Evolutionary conservation across 2,888 invertebrate genomes (phyloP).

Genomic region (Eutolmus rufibarbis): DNA sequence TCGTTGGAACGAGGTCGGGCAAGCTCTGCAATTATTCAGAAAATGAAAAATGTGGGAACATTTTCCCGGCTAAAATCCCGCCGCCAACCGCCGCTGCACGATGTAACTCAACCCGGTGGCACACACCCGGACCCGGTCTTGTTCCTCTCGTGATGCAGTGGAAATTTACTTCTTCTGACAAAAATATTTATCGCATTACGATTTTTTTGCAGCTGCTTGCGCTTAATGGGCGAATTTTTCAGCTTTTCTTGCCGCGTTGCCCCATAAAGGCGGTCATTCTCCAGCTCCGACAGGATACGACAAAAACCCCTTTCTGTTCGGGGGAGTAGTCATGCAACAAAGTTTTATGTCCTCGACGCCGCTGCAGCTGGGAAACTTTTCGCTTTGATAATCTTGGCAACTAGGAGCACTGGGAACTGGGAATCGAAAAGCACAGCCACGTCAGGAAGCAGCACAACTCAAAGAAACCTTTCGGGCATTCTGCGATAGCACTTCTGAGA

Average conservation of each 20-base stretch:
- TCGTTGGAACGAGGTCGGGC: conserved; percentile 12
- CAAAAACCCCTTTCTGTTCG: neutral
- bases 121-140: neutral
- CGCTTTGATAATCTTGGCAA: neutral
- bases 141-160: neutral
- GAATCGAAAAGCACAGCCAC: neutral
- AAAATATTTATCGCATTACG: neutral
- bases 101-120: neutral
- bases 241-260: neutral
- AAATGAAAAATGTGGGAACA: neutral
- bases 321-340: neutral
- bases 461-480: neutral
- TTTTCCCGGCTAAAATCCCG: neutral
- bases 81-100: neutral
- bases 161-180: neutral
- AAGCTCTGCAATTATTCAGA: neutral
- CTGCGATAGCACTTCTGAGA: neutral
- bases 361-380: neutral
- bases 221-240: neutral
- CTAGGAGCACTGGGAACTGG: neutral
- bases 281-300: neutral
- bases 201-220: neutral
- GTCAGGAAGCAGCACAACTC: neutral
- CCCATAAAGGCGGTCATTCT: neutral
- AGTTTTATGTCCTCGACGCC: neutral